Evolutionary conservation across 2,113 vertebrate species (phyloP).

Genomic region (Helogale parvula): DNA sequence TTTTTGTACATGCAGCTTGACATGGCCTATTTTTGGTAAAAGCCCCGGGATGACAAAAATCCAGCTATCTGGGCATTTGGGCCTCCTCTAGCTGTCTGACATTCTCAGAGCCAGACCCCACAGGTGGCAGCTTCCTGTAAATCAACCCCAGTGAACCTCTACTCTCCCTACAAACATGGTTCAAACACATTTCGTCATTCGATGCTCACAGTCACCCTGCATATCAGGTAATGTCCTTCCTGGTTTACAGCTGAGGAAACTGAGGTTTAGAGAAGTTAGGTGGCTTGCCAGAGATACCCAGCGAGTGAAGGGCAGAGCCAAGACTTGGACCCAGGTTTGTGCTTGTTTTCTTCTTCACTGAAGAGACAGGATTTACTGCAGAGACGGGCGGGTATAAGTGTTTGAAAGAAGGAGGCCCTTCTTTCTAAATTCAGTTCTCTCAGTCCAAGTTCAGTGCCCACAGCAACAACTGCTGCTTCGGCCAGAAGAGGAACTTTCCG

Average conservation of each 20-base stretch:
- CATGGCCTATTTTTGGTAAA: conserved; percentile 8
- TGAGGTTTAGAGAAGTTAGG: not conserved
- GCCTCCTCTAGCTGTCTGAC: not conserved
- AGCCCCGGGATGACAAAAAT: not conserved
- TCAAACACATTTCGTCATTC: not conserved
- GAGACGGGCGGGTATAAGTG: too few relatives aligned
- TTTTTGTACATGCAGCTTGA: not conserved
- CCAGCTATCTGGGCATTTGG: not conserved
- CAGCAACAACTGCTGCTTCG: not conserved
- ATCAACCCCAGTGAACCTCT: not conserved
- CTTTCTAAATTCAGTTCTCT: not conserved
- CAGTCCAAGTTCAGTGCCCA: not conserved
- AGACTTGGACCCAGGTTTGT: not conserved
- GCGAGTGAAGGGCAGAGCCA: not conserved
- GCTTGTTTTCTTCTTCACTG: not conserved
- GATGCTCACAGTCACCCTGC: not conserved
- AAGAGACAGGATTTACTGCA: not conserved
- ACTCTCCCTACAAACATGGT: not conserved
- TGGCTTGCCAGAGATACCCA: not conserved
- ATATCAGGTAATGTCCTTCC: not conserved
- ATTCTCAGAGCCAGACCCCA: not conserved
- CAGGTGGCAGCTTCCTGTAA: not conserved
- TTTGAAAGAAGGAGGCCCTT: not conserved
- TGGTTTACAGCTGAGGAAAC: not conserved
- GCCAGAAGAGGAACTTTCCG: not conserved